These are phyloP conservation scores for Atrina japonica DNA, from an alignment of 2,888 invertebrate species.

Conservation along the genomic window DNA sequence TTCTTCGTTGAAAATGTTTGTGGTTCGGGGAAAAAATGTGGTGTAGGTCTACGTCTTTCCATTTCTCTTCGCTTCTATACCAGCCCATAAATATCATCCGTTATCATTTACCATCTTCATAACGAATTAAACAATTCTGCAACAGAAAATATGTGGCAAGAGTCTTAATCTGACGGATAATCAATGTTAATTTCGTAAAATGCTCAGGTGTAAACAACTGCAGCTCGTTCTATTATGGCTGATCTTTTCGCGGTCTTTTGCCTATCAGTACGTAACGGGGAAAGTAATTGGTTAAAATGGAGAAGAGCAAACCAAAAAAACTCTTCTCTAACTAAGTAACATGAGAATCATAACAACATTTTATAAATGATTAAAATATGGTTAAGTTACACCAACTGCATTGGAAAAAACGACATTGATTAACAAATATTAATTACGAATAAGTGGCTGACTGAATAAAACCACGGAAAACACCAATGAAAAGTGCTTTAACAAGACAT, in stretches of 20 bases:
- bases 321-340: not conserved
- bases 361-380: too few relatives aligned
- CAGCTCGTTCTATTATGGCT: slow-evolving; percentile 1
- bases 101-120: slow-evolving; percentile 1
- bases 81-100: not conserved
- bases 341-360: too few relatives aligned
- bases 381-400: too few relatives aligned
- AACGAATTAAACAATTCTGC: not conserved
- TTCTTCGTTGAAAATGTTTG: slow-evolving; percentile 78
- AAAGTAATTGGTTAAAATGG: slow-evolving; percentile 12
- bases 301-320: not conserved
- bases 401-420: too few relatives aligned
- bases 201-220: slow-evolving; percentile 24
- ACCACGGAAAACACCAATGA: too few relatives aligned
- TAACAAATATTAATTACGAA: too few relatives aligned
- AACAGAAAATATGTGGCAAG: not conserved
- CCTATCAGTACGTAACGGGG: slow-evolving; percentile 1
- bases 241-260: slow-evolving; percentile 32
- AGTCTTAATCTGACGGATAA: not conserved
- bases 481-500: too few relatives aligned
- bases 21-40: slow-evolving; percentile 71
- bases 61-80: slow-evolving; percentile 2
- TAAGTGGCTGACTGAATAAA: too few relatives aligned
- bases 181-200: not conserved
- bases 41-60: slow-evolving; percentile 74